Evolutionary conservation across 64 coral and sea anemone genomes (phyloP).

Genomic region (Dendronephthya gigantea): DNA sequence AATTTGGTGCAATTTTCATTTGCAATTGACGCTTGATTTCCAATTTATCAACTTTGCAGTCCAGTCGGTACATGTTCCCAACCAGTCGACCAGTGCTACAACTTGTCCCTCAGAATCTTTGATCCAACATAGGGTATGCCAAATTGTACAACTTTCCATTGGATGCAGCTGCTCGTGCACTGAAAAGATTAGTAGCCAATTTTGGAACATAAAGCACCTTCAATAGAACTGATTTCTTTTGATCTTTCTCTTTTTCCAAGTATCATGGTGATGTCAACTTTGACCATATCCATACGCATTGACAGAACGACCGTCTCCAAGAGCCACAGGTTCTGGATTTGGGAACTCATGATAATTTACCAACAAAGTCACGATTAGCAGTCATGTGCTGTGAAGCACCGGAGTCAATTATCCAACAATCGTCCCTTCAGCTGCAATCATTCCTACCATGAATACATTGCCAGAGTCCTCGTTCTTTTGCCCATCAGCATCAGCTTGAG

Average conservation of each 20-base stretch:
- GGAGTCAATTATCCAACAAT: background rate
- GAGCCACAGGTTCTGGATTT: background rate
- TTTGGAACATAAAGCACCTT: background rate
- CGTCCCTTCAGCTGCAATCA: background rate
- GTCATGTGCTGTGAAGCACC: conserved; percentile 12
- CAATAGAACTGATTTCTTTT: background rate
- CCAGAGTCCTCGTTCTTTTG: background rate
- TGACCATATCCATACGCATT: background rate
- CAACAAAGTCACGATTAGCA: background rate
- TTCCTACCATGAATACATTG: background rate
- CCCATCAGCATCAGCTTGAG: background rate
- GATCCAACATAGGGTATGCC: conserved; percentile 6
- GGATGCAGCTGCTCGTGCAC: background rate
- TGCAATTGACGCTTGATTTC: background rate
- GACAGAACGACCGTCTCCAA: background rate
- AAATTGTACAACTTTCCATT: background rate
- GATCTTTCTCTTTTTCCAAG: background rate
- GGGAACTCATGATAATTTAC: background rate
- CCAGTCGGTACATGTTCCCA: background rate
- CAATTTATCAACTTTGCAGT: background rate
- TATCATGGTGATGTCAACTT: background rate
- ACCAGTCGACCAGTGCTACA: background rate
- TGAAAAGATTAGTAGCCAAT: background rate
- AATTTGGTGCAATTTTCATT: background rate
- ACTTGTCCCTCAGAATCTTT: background rate